Percentiles rank a stretch among this genome's conserved stretches.
phyloP scores from a whole-genome alignment of 2,888 invertebrate genomes.

The Eristalis intricaria region DNA sequence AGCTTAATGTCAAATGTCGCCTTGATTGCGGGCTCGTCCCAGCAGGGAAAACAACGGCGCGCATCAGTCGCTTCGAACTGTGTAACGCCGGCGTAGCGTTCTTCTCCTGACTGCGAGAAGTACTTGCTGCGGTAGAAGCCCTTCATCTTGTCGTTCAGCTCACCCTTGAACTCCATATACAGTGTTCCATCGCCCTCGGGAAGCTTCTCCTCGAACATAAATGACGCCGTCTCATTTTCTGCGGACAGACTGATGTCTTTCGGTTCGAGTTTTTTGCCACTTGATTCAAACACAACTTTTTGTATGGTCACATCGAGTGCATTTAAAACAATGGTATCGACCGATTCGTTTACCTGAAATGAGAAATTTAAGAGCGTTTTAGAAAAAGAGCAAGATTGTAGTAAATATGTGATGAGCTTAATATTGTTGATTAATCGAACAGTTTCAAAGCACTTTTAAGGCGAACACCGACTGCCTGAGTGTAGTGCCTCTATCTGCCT shows the following conservation, averaged over 20 bases:
- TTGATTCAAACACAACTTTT: constrained; percentile 83
- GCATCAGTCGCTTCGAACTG: constrained; percentile 97
- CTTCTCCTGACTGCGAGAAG: constrained; percentile 87
- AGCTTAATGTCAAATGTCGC: constrained; percentile 96
- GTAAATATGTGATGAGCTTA: background rate
- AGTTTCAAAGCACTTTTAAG: no score
- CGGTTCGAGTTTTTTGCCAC: constrained; percentile 75
- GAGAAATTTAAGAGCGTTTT: background rate
- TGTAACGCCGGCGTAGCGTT: constrained; percentile 92
- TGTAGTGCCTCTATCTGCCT: no score
- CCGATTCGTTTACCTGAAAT: constrained; percentile 86
- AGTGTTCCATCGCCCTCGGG: constrained; percentile 84
- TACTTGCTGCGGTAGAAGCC: constrained; percentile 97
- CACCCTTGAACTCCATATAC: constrained; percentile 89
- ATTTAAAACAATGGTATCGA: constrained; percentile 88
- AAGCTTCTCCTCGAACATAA: constrained; percentile 85
- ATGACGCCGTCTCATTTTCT: constrained; percentile 87
- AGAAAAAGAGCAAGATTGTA: no score
- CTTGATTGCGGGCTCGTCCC: constrained; percentile 98
- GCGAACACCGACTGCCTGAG: no score
- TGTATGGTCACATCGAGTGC: constrained; percentile 88
- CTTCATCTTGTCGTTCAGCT: constrained; percentile 95
- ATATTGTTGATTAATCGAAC: no score
- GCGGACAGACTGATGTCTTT: constrained; percentile 77
- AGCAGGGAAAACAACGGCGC: constrained; percentile 96